Base-by-base conservation (phyloP, 2,113 vertebrate genomes). In the Todiramphus saurophagus region DNA sequence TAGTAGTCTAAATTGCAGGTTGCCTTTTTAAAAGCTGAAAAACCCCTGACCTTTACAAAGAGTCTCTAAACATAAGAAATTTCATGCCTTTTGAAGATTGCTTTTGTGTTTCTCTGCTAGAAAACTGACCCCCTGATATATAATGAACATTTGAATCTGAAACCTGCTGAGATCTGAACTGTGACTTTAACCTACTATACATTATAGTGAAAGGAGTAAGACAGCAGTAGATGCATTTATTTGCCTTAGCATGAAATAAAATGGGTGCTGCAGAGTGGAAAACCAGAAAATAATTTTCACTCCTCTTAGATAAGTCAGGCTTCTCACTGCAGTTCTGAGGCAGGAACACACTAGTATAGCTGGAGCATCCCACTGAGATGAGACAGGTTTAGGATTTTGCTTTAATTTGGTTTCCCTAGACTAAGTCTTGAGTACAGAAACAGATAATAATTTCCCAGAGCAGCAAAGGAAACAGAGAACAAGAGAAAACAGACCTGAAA, bases 131-230 rank as follows among this genome's bases (percentile, higher is more conserved):
- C 63, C 69, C 84, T 91, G 93, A 96, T 97, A 94, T 53, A 89
- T 96, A 97, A 97, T 48, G 69, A 96, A 84, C 73, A 79, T 89
- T 95, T 48, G 60, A 94, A 97, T 97, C 90, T 95, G 94, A 95
- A 96, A 95, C 94, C 94, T 90, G 90, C 95, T 87, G 92, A 95
- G 96, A 95, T 93, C 82, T 97, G 95, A 96, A 97, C 96, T 94
- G 94, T 96, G 94, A 87, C 80, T 94, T 90, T 89, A 94, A 87
- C 90, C 87, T 92, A 37, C 79, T 93, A 56, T 80, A 92, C 70
- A 41, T 93, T 93, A 67, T 66, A 64, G 48, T 77, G 44, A 81
- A 94, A 94, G 74, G 62, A 84, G 44, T 69, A 89, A 89, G 87
- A 70, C 63, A 80, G 89, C 50, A 69, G 53, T 62, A 91, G 87